phyloP scores from a whole-genome alignment of 2,797 vertebrate species.

The Capromys pilorides region DNA sequence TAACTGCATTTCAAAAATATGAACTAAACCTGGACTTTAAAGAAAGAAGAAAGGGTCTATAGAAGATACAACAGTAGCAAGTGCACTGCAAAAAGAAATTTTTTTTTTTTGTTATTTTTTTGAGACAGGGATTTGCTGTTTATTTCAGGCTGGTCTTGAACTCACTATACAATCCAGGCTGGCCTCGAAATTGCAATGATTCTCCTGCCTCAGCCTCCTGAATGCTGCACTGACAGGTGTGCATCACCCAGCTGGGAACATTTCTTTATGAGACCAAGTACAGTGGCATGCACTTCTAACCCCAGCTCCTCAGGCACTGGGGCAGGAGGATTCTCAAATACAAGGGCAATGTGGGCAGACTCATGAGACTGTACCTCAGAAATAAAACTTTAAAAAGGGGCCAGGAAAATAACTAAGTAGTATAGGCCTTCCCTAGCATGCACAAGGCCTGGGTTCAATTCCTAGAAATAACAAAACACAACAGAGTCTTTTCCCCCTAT shows the following conservation, averaged over 20 bases:
- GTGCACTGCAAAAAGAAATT: slow-evolving; percentile 30
- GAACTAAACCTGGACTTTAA: slow-evolving; percentile 27
- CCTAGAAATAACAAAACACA: neutral
- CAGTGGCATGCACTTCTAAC: neutral
- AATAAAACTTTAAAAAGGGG: neutral
- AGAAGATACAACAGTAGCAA: neutral
- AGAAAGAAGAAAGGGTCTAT: slow-evolving; percentile 21
- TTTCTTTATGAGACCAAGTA: neutral
- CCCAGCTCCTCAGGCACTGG: neutral
- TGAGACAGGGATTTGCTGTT: neutral
- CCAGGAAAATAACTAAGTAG: neutral
- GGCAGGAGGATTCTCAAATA: neutral
- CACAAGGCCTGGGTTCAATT: neutral
- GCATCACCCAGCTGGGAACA: neutral
- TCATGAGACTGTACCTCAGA: neutral
- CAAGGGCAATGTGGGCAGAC: neutral
- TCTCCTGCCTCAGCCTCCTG: neutral
- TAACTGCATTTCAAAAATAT: slow-evolving; percentile 27
- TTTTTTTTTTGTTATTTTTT: neutral
- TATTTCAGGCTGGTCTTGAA: neutral
- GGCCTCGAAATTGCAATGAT: neutral
- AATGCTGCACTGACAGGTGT: neutral
- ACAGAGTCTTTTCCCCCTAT: neutral
- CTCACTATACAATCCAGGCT: neutral
- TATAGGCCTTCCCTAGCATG: neutral